phyloP scores from a whole-genome alignment of 1,140 invertebrate genomes.

The Aporrectodea caliginosa region DNA sequence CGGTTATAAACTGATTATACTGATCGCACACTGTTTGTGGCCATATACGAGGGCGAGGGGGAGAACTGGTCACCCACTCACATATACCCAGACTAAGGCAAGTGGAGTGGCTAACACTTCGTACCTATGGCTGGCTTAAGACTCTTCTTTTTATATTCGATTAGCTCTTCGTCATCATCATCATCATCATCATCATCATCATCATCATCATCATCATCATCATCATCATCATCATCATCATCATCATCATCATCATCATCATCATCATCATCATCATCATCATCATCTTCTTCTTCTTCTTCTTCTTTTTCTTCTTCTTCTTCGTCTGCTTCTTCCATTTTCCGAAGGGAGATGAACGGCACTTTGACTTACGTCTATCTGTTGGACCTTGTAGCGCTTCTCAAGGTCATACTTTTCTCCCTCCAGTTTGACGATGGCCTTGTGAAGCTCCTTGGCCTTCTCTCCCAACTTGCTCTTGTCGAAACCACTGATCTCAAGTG shows the following conservation, averaged over 20 bases:
- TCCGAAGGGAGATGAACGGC: background rate
- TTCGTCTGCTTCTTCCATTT: background rate
- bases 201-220: conserved; percentile 3
- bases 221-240: background rate
- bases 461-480: conserved; percentile 74
- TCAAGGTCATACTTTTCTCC: conserved; percentile 99
- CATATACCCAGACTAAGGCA: no score
- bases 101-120: no score
- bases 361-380: conserved; percentile 85
- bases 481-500: conserved; percentile 77
- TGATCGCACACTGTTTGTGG: no score
- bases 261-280: conserved; percentile 1
- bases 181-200: background rate
- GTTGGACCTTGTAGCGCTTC: conserved; percentile 97
- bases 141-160: no score
- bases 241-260: conserved; percentile 11
- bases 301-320: background rate
- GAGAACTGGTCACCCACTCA: no score
- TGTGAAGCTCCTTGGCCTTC: conserved; percentile 92
- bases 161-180: background rate
- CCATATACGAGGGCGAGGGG: no score
- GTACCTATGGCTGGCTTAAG: no score
- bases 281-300: background rate
- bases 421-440: conserved; percentile 89
- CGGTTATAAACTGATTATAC: no score